A percentile compares a stretch with the other conserved stretches of the same genome.
Evolutionary conservation across 2,113 vertebrate species (phyloP).

Genomic region (human (Homo sapiens)): DNA sequence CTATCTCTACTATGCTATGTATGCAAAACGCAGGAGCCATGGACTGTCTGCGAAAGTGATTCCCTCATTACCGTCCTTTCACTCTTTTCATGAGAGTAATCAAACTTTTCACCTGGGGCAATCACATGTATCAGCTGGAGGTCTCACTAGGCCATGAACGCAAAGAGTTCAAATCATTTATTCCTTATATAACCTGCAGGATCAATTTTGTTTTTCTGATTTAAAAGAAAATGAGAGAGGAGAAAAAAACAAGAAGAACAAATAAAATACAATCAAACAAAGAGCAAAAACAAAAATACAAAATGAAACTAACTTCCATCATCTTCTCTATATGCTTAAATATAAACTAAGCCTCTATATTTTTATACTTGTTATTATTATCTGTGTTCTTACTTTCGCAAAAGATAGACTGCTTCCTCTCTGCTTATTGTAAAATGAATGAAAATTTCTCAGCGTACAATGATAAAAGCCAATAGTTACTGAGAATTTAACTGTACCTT

Average conservation of each 20-base stretch:
- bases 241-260: not conserved
- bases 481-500: not conserved
- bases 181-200: not conserved
- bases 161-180: not conserved
- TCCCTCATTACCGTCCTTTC: not conserved
- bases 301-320: not conserved
- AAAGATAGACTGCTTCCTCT: not conserved
- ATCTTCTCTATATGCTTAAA: not conserved
- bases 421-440: not conserved
- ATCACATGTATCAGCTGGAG: not conserved
- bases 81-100: slow-evolving; percentile 35
- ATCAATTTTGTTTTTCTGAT: not conserved
- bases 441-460: not conserved
- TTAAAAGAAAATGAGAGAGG: slow-evolving; percentile 7
- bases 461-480: not conserved
- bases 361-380: not conserved
- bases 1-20: not conserved
- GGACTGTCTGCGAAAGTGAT: not conserved
- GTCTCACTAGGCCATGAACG: not conserved
- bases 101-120: slow-evolving; percentile 18
- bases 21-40: not conserved
- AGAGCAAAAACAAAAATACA: not conserved
- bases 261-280: not conserved
- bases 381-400: not conserved
- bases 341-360: not conserved